A percentile compares a stretch with the other conserved stretches of the same genome.
These are phyloP conservation scores for Drosophila nannoptera DNA, from an alignment of 1,140 invertebrate species.

Conservation along the genomic window DNA sequence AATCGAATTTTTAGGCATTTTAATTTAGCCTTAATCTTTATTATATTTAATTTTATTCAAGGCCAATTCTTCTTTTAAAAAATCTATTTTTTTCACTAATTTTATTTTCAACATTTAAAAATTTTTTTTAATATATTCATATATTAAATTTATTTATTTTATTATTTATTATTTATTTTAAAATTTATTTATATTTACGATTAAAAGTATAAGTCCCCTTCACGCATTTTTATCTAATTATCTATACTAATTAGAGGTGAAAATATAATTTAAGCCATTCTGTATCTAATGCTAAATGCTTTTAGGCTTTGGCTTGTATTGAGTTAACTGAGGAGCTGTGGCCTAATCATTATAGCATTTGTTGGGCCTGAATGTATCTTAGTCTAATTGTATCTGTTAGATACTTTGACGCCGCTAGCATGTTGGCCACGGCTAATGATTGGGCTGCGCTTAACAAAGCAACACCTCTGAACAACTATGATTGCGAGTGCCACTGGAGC, in stretches of 20 bases:
- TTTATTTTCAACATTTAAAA: neutral
- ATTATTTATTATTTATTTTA: neutral
- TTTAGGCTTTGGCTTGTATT: neutral
- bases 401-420: slow-evolving; percentile 34
- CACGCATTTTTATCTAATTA: too few relatives aligned
- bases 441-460: slow-evolving; percentile 61
- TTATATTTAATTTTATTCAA: neutral
- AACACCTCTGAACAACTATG: slow-evolving; percentile 64
- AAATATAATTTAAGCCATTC: too few relatives aligned
- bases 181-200: neutral
- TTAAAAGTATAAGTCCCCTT: too few relatives aligned
- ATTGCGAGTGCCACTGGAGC: slow-evolving; percentile 29
- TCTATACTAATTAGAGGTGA: too few relatives aligned
- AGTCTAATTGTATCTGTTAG: slow-evolving; percentile 25
- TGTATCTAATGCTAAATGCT: too few relatives aligned
- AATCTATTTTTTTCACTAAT: neutral
- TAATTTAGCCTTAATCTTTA: too few relatives aligned
- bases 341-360: neutral
- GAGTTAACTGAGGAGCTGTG: neutral
- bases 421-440: slow-evolving; percentile 39
- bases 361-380: neutral
- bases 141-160: neutral
- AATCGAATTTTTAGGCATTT: too few relatives aligned
- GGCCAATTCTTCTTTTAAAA: neutral
- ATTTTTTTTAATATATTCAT: neutral